Evolutionary conservation across 2,888 invertebrate species (phyloP), one percentile per base, ranked within the genome.

Genomic region (Erebia palarica): DNA sequence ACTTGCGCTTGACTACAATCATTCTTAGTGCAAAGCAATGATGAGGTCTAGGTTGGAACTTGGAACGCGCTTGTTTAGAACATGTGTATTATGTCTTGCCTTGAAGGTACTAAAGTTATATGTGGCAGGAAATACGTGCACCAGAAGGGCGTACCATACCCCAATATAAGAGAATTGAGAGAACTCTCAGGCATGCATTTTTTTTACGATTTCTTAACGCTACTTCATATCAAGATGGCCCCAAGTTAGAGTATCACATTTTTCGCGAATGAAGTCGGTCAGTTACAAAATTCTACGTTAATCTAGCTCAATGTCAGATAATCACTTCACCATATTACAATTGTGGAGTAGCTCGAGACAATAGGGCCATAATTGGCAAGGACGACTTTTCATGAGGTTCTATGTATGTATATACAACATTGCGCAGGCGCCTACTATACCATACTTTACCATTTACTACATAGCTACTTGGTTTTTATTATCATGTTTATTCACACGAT

Each of bases 221-320:
- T 27, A 58, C 11, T 44, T 9, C n/a, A 66, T 21, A 72, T 71
- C 66, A 51, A 55, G 75, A 72, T 71, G 74, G 57, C 68, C 68
- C 63, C 61, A 53, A n/a, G 16, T 66, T 44, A 57, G 36, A 36
- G 57, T 16, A 60, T 53, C 63, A 44, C 57, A 44, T 64, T 58
- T n/a, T 64, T 57, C n/a, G 51, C 36, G 21, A 68, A 36, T n/a
- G 53, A 67, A 21, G 42, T 47, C 14, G 18, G 14, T 55, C 55
- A 21, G 65, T 65, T 55, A 55, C 57, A 21, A 47, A 57, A 66
- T 63, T 64, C 18, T 51, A 58, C 60, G 59, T 53, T n/a, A 53
- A 68, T 66, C 65, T 72, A 65, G 75, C 63, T 69, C 76, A 74
- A 75, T 74, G 75, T 74, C 76, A 59, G 51, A n/a, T 67, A 61